A percentile compares a stretch with the other conserved stretches of the same genome.
Conservation (phyloP, 2,113 vertebrate species). For the Ammodytes dubius region DNA sequence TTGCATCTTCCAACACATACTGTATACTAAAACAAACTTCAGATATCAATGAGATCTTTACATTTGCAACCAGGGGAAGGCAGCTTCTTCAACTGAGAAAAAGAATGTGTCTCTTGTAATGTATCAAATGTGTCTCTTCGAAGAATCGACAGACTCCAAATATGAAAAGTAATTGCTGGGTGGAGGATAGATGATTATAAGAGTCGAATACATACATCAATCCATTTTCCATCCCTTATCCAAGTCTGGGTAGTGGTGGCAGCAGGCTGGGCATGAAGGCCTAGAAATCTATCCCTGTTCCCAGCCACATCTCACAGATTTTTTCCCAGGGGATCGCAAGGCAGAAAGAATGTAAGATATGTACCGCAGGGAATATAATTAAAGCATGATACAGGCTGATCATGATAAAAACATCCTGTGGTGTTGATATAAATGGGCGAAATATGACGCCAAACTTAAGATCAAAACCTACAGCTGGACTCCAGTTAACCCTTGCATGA, state of each 20-base stretch:
- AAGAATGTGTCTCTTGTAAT: background rate
- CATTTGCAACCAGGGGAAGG: background rate
- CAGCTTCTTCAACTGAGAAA: background rate
- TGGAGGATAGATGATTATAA: background rate
- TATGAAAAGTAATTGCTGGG: background rate
- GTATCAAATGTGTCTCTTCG: background rate
- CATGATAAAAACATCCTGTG: background rate
- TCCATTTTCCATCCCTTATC: background rate
- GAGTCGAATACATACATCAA: background rate
- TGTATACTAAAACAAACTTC: background rate
- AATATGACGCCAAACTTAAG: background rate
- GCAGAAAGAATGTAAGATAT: too few relatives aligned
- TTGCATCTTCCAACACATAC: background rate
- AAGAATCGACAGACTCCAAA: background rate
- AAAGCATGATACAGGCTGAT: background rate
- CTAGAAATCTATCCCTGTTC: too few relatives aligned
- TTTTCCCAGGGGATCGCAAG: too few relatives aligned
- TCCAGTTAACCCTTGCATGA: background rate
- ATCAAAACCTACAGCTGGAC: constrained; percentile 4
- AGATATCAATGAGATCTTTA: constrained; percentile 7
- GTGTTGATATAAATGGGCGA: background rate
- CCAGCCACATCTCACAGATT: too few relatives aligned
- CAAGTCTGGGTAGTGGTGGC: background rate
- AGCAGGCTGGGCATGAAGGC: background rate
- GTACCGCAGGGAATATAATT: background rate